Conservation (phyloP, 2,888 invertebrate species). For the Agrotis ipsilon region DNA sequence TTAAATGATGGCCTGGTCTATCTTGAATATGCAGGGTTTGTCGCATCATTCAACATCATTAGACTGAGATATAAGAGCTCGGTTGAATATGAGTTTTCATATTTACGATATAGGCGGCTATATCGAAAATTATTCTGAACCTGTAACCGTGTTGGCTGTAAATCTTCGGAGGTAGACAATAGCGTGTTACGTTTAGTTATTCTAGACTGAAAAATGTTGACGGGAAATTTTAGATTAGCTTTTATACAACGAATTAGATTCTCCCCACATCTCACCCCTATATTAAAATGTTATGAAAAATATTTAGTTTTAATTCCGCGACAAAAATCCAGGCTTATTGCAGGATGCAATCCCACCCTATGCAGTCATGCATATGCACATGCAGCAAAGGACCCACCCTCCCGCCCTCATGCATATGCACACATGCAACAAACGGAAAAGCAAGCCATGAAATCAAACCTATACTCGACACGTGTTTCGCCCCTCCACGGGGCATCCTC, state of each 20-base stretch:
- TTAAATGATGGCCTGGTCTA: conserved; percentile 83
- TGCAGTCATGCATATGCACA: no score
- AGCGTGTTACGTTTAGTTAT: conserved; percentile 31
- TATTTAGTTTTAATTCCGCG: no score
- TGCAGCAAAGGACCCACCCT: no score
- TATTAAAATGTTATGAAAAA: no score
- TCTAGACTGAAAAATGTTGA: conserved; percentile 12
- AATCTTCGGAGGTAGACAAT: conserved; percentile 48
- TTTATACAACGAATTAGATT: neutral
- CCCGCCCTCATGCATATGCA: no score
- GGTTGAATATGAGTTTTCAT: conserved; percentile 76
- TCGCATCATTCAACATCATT: conserved; percentile 88
- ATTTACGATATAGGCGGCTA: conserved; percentile 53
- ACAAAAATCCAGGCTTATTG: no score
- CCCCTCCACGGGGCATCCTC: no score
- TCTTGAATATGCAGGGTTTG: conserved; percentile 85
- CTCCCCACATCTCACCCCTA: neutral
- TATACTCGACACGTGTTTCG: no score
- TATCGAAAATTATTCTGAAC: conserved; percentile 52
- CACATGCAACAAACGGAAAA: no score
- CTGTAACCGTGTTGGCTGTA: conserved; percentile 34
- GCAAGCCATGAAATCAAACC: no score
- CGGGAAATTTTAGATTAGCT: neutral
- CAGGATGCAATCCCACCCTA: no score
- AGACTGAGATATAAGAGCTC: conserved; percentile 80